These are phyloP conservation scores for Lagria hirta DNA, from an alignment of 2,888 invertebrate genomes.

Conservation along the genomic window DNA sequence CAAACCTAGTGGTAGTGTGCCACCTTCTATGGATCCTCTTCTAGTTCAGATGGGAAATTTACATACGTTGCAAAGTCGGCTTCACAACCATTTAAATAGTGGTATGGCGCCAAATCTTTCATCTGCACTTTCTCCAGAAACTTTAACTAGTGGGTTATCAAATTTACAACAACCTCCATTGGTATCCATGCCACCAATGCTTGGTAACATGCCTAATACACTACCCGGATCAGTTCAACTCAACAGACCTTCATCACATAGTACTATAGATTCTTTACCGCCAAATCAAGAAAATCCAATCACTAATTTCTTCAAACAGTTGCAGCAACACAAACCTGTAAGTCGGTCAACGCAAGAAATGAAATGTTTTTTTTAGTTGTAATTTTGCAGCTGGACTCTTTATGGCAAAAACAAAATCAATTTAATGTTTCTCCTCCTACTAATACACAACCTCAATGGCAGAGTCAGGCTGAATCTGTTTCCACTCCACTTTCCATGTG, in stretches of 20 bases:
- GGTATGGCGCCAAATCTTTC: constrained; percentile 32
- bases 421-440: constrained; percentile 36
- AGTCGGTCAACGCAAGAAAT: constrained; percentile 4
- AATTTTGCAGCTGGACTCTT: constrained; percentile 37
- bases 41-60: constrained; percentile 59
- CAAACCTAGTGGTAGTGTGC: constrained; percentile 42
- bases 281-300: constrained; percentile 53
- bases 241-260: constrained; percentile 38
- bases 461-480: constrained; percentile 38
- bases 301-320: constrained; percentile 56
- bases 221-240: constrained; percentile 26
- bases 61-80: constrained; percentile 49
- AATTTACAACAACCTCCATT: constrained; percentile 28
- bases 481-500: constrained; percentile 49
- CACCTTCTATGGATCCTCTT: constrained; percentile 55
- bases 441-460: constrained; percentile 38
- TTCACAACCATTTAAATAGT: constrained; percentile 35
- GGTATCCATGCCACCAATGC: constrained; percentile 14
- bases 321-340: constrained; percentile 44
- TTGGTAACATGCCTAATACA: constrained; percentile 15
- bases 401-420: constrained; percentile 50
- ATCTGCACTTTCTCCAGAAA: constrained; percentile 33
- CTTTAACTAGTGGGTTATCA: constrained; percentile 35
- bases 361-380: constrained; percentile 19
- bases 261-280: constrained; percentile 35